Base-by-base conservation (phyloP, 2,888 invertebrate genomes). In the Biston stratarius region DNA sequence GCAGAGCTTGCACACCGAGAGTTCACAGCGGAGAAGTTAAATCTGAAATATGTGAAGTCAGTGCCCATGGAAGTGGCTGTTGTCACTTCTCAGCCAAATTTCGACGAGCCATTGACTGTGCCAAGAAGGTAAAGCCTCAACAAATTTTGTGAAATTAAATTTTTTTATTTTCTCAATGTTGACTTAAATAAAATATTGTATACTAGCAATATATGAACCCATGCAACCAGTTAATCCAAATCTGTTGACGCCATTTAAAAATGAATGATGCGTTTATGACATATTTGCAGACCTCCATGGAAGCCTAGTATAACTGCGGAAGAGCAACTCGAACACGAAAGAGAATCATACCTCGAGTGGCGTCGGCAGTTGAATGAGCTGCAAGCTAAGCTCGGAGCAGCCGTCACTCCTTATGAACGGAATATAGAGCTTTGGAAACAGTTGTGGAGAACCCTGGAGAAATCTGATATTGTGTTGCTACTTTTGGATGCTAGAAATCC, bases 371-470 rank as follows among this genome's bases (percentile, higher is more conserved):
- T 99, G 62, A 97, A 98, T 5, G 86, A 95, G 36, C 84, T 98
- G 14, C 97, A 94, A 86, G 97, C 97, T 75, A 94, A 96, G 14
- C 96, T 98, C 52, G 96, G 96, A 0, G 94, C 99, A 3, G 94
- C 97, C 0, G 90, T 99, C 72, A 99, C 99, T 0, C 99, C 99
- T 0, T 99, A 98, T 89, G 99, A 99, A 83, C 97, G 98, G 82
- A 99, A 99, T 90, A 88, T 99, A 24, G 99, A 99, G 85, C 97
- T 99, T 78, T 99, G 99, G 99, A 95, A 99, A 56, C 99, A 99
- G 86, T 87, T 99, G 42, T 99, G 99, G 99, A 95, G 99, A 77
- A 99, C 99, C 0, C 96, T 99, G n/a, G 99, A 99, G 87, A 96
- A 97, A 77, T 98, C 99, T 83, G 98, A 99, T 91, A 95, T 99